A percentile compares a stretch with the other conserved stretches of the same genome.
Conservation (phyloP, 2,113 vertebrate genomes). For the Riparia riparia region DNA sequence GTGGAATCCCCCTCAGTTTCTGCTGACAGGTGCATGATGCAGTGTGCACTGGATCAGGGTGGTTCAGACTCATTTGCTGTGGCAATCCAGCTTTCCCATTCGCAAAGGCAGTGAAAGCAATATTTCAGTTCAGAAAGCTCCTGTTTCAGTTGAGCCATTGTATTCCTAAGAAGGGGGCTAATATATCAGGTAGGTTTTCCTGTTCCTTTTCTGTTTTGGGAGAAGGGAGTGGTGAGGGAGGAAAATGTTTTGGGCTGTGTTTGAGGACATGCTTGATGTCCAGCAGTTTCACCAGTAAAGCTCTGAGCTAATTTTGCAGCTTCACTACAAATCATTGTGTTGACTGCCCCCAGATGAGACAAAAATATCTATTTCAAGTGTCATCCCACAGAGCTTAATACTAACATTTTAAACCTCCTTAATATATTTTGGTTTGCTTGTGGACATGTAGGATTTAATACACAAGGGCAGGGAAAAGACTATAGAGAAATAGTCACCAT, state of each 20-base stretch:
- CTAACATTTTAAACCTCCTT: neutral
- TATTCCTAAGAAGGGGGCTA: neutral
- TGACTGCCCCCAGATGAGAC: neutral
- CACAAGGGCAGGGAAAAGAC: neutral
- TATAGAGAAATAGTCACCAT: neutral
- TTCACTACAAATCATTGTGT: neutral
- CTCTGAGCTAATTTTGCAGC: neutral
- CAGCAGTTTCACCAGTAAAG: neutral
- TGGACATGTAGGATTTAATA: neutral
- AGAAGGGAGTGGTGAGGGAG: neutral
- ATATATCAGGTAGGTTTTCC: neutral
- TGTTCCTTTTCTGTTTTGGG: neutral
- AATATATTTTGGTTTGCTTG: neutral
- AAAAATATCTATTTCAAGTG: fast-evolving
- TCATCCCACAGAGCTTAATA: neutral
- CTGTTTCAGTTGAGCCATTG: neutral
- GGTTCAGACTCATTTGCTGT: neutral
- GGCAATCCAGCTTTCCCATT: neutral
- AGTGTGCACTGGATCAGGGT: neutral
- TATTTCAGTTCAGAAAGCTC: neutral
- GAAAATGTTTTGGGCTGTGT: neutral
- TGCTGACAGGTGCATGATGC: neutral
- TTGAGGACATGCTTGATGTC: neutral
- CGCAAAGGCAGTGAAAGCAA: neutral
- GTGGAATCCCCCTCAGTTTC: neutral